Evolutionary conservation across 2,888 invertebrate species (phyloP).

Genomic region (Drosophila koepferae): DNA sequence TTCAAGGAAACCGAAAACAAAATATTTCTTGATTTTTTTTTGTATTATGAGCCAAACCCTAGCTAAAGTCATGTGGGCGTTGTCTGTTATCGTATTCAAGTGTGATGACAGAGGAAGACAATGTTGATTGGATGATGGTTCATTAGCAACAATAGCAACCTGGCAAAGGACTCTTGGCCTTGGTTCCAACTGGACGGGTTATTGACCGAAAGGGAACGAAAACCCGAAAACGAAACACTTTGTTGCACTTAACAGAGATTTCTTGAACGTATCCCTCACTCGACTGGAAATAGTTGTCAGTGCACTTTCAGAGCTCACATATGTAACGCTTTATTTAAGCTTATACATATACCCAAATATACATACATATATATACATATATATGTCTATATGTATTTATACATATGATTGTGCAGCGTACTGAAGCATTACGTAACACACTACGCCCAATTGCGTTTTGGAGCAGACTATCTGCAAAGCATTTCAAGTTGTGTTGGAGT

Average conservation of each 20-base stretch:
- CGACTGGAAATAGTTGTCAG: slow-evolving; percentile 73
- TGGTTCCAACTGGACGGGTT: slow-evolving; percentile 53
- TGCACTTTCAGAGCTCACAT: slow-evolving; percentile 73
- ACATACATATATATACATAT: slow-evolving; percentile 1
- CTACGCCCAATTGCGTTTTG: slow-evolving; percentile 71
- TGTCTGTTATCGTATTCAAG: slow-evolving; percentile 18
- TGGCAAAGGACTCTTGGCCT: slow-evolving; percentile 61
- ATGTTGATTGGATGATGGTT: slow-evolving; percentile 28
- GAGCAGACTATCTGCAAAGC: slow-evolving; percentile 39
- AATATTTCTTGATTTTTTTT: slow-evolving; percentile 15
- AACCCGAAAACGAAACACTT: slow-evolving; percentile 8
- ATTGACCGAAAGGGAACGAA: slow-evolving; percentile 50
- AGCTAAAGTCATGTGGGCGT: slow-evolving; percentile 48
- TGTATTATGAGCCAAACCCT: slow-evolving; percentile 49
- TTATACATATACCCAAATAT: slow-evolving; percentile 29
- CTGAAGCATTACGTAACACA: slow-evolving; percentile 66
- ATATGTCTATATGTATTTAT: slow-evolving; percentile 29
- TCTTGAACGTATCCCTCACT: slow-evolving; percentile 26
- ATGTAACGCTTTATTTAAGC: slow-evolving; percentile 71
- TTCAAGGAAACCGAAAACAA: slow-evolving; percentile 68
- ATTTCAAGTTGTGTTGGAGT: slow-evolving; percentile 21
- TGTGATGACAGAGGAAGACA: slow-evolving; percentile 33
- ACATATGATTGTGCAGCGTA: slow-evolving; percentile 12
- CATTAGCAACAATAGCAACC: slow-evolving; percentile 62
- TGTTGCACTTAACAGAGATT: slow-evolving; percentile 14